These are phyloP conservation scores for Limnephilus rhombicus DNA, from an alignment of 2,888 invertebrate species.

Conservation along the genomic window DNA sequence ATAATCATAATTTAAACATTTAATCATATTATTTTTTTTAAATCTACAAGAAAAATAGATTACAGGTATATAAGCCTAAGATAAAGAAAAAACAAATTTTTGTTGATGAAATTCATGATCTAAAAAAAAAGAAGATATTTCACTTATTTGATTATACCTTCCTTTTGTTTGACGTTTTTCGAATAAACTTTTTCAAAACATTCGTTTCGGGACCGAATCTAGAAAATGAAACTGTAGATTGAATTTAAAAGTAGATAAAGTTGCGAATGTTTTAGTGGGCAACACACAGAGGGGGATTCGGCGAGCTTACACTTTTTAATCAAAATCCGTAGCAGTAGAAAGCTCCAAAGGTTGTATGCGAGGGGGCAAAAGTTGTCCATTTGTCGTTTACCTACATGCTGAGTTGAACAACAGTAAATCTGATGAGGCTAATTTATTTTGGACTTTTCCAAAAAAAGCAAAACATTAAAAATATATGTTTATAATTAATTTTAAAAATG, in stretches of 20 bases:
- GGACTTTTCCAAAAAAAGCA: too few relatives aligned
- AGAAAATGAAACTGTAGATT: slow-evolving; percentile 7
- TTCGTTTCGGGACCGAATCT: not conserved
- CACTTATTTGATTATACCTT: too few relatives aligned
- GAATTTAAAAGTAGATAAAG: slow-evolving; percentile 29
- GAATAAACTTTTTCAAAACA: not conserved
- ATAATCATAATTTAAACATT: too few relatives aligned
- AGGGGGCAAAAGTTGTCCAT: not conserved
- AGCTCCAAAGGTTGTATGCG: not conserved
- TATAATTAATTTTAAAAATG: not conserved
- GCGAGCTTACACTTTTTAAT: slow-evolving; percentile 12
- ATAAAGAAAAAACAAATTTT: too few relatives aligned
- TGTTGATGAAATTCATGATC: too few relatives aligned
- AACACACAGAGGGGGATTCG: not conserved
- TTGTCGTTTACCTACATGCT: not conserved
- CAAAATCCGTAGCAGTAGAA: not conserved
- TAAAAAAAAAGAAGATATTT: too few relatives aligned
- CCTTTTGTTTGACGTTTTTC: too few relatives aligned
- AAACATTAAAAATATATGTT: not conserved
- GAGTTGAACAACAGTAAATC: too few relatives aligned
- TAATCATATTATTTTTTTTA: too few relatives aligned
- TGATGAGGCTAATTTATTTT: too few relatives aligned
- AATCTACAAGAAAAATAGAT: too few relatives aligned
- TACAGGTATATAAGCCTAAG: too few relatives aligned
- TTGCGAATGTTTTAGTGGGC: not conserved